A percentile compares a stretch with the other conserved stretches of the same genome.
Conservation (phyloP, 2,797 vertebrate genomes). For the Eidolon dupreanum region DNA sequence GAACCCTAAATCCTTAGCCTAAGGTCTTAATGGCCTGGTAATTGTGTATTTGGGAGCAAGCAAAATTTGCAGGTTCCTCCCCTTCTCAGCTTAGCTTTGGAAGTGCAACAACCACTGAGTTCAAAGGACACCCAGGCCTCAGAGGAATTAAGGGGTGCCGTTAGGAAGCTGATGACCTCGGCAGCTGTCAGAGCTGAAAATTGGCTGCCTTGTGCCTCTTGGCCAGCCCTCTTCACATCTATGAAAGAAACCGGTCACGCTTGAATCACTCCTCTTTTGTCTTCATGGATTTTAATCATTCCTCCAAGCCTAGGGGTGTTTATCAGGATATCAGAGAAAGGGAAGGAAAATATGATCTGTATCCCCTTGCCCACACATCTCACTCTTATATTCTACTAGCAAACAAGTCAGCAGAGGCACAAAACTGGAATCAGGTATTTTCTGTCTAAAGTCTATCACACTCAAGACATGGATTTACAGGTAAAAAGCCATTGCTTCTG, state of each 20-base stretch:
- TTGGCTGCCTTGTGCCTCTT: slow-evolving; percentile 51
- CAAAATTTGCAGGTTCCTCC: slow-evolving; percentile 24
- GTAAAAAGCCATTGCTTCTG: not conserved
- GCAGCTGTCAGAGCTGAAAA: slow-evolving; percentile 72
- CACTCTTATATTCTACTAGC: not conserved
- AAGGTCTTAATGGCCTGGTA: slow-evolving; percentile 14
- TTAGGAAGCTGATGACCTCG: slow-evolving; percentile 59
- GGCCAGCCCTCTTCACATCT: slow-evolving; percentile 54
- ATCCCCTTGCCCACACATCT: not conserved
- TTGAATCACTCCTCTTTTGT: slow-evolving; percentile 65
- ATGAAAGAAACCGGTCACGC: slow-evolving; percentile 58
- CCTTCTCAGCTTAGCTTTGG: slow-evolving; percentile 13
- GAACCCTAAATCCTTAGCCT: not conserved
- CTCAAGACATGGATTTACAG: not conserved
- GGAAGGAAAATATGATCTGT: slow-evolving; percentile 44
- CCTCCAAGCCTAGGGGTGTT: slow-evolving; percentile 55
- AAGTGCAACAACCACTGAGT: slow-evolving; percentile 47
- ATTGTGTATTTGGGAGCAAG: not conserved
- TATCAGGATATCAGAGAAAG: slow-evolving; percentile 49
- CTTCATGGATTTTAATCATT: slow-evolving; percentile 69
- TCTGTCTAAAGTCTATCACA: not conserved
- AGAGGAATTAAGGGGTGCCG: slow-evolving; percentile 61
- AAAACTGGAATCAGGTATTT: not conserved
- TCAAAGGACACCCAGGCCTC: slow-evolving; percentile 63
- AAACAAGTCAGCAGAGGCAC: not conserved